Evolutionary conservation across 2,888 invertebrate species (phyloP).

Genomic region (Lasius fuliginosus): DNA sequence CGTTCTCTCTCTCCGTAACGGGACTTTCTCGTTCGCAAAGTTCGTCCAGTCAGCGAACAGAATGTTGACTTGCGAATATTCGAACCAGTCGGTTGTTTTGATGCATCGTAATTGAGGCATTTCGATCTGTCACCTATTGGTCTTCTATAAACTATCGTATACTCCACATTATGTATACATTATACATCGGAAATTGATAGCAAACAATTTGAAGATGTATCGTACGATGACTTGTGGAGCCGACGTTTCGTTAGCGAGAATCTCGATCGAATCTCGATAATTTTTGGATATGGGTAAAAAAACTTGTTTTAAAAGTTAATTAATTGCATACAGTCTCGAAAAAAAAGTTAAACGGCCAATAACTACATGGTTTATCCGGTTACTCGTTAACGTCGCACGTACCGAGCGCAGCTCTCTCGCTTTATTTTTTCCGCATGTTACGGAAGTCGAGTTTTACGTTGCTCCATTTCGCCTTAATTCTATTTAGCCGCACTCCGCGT

Average conservation of each 20-base stretch:
- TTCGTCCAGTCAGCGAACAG: conserved; percentile 67
- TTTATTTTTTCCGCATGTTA: conserved; percentile 20
- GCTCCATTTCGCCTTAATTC: conserved; percentile 73
- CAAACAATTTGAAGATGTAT: background rate
- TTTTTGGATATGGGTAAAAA: background rate
- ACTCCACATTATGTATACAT: background rate
- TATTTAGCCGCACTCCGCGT: conserved; percentile 61
- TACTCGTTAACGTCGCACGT: conserved; percentile 33
- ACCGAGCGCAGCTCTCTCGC: background rate
- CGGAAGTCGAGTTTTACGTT: conserved; percentile 51
- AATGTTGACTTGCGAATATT: conserved; percentile 39
- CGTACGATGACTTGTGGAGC: background rate
- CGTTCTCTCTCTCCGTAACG: conserved; percentile 34
- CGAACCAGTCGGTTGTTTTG: conserved; percentile 7
- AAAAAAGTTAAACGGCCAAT: conserved; percentile 25
- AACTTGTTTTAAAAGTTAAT: background rate
- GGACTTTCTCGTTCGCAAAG: conserved; percentile 9
- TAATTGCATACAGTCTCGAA: conserved; percentile 7
- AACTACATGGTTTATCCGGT: conserved; percentile 26
- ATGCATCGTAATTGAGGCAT: background rate
- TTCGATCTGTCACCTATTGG: background rate
- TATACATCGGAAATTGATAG: background rate
- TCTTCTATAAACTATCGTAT: background rate
- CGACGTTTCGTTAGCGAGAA: background rate
- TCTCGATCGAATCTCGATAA: background rate